Evolutionary conservation across 2,797 vertebrate species (phyloP).

Genomic region (Catharus ustulatus): DNA sequence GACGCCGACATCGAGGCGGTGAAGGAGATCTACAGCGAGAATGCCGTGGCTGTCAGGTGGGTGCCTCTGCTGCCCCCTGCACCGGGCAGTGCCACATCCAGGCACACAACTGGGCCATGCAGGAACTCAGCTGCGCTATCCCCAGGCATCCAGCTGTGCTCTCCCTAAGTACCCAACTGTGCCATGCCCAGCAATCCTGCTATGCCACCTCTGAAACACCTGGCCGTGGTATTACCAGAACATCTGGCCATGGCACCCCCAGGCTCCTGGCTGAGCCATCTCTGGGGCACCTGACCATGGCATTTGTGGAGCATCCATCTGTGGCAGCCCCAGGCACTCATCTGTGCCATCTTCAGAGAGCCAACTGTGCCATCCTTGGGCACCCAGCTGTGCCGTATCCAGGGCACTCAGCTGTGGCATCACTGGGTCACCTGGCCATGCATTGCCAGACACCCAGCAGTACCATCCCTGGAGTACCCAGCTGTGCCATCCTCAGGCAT

Average conservation of each 20-base stretch:
- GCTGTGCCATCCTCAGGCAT: not conserved
- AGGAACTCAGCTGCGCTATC: accelerated
- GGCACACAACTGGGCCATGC: not conserved
- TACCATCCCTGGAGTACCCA: too few species aligned
- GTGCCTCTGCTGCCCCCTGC: not conserved
- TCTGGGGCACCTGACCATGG: too few species aligned
- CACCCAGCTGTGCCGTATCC: not conserved
- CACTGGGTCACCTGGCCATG: not conserved
- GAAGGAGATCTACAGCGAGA: slow-evolving; percentile 98
- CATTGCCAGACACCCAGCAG: not conserved
- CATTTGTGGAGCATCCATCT: not conserved
- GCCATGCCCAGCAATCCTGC: too few species aligned
- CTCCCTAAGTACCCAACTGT: too few species aligned
- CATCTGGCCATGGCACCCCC: too few species aligned
- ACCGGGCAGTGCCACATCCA: accelerated
- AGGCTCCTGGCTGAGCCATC: too few species aligned
- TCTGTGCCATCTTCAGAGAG: not conserved
- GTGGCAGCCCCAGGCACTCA: not conserved
- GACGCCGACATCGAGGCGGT: slow-evolving; percentile 98
- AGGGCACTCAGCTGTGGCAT: not conserved
- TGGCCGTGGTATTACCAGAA: too few species aligned
- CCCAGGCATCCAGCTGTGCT: accelerated
- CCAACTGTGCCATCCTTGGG: not conserved
- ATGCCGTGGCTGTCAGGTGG: slow-evolving; percentile 93
- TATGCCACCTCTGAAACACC: accelerated